Conservation (phyloP, 2,797 vertebrate genomes). For the Gallinago nigripennis region DNA sequence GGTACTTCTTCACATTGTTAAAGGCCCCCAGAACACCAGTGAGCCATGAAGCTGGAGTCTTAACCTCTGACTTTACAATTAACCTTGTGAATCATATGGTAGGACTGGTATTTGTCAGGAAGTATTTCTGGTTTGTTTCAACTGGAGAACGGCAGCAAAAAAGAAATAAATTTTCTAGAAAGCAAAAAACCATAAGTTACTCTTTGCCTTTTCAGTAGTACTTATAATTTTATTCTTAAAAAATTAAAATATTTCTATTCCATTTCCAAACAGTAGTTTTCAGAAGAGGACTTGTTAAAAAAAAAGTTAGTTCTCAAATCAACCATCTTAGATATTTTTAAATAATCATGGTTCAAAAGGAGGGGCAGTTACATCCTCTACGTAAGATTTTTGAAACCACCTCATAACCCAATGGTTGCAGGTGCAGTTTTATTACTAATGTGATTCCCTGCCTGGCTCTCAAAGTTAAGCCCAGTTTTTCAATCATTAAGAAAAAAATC, state of each 20-base stretch:
- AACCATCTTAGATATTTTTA: not conserved
- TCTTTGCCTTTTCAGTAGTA: not conserved
- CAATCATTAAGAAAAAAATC: not conserved
- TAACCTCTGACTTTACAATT: conserved; percentile 34
- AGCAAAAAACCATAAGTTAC: not conserved
- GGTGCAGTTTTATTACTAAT: not conserved
- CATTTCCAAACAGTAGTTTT: conserved; percentile 8
- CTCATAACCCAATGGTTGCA: not conserved
- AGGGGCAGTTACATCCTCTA: not conserved
- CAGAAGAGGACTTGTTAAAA: not conserved
- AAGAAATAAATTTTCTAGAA: not conserved
- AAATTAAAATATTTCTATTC: conserved; percentile 25
- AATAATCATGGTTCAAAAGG: not conserved
- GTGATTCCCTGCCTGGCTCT: not conserved
- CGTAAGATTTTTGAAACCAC: not conserved
- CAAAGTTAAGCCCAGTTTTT: not conserved
- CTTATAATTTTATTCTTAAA: conserved; percentile 56
- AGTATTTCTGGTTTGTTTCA: not conserved
- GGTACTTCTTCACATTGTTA: not conserved
- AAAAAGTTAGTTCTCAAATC: not conserved
- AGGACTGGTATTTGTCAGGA: not conserved
- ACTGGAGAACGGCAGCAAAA: not conserved
- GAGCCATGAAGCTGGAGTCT: conserved; percentile 9
- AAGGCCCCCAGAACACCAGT: not conserved
- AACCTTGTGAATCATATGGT: not conserved